Evolutionary conservation across 1,140 invertebrate species (phyloP), one percentile per base, ranked within the genome.

Genomic region (Dendroctonus valens): DNA sequence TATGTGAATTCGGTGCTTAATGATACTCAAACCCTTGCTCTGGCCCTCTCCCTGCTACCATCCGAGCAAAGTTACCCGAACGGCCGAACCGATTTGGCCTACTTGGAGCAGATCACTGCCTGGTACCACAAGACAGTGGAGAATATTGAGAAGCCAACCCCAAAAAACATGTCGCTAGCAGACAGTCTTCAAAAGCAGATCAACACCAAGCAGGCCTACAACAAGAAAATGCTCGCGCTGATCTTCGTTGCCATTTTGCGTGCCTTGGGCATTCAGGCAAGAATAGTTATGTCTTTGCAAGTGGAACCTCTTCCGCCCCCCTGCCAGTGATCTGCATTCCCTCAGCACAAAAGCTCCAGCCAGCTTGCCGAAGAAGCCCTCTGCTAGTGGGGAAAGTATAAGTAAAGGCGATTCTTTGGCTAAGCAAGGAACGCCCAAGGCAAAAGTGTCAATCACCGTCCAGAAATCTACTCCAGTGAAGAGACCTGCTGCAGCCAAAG

Each of bases 161-260:
- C 69, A n/a, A 80, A 60, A 80, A 79, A 68, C 79, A 76, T 81
- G 15, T 72, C 74, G 14, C 75, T 86, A n/a, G 78, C 81, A 65
- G 74, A 82, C 48, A 74, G 80, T 26, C 75, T 93, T 48, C 69
- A 86, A 46, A 69, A 80, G 48, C 84, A 87, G 77, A 85, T 91
- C 42, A 81, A 82, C 57, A 83, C 81, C 9, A 87, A 85, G 78
- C 81, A 81, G 64, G 85, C 86, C 12, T 78, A 83, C 48, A 82
- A 83, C 74, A 86, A 85, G 70, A 87, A 85, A 72, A 86, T 91
- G 81, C 79, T 89, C 40, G 85, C 89, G 62, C 83, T 88, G 71
- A 83, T 95, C 68, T 94, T 92, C 78, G 79, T 95, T 44, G 81
- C 86, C 26, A 82, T 92, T 68, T 75, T 93, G 40, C 83, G 94